Conservation (phyloP, 1,140 invertebrate species). For the Cheumatopsyche charites region DNA sequence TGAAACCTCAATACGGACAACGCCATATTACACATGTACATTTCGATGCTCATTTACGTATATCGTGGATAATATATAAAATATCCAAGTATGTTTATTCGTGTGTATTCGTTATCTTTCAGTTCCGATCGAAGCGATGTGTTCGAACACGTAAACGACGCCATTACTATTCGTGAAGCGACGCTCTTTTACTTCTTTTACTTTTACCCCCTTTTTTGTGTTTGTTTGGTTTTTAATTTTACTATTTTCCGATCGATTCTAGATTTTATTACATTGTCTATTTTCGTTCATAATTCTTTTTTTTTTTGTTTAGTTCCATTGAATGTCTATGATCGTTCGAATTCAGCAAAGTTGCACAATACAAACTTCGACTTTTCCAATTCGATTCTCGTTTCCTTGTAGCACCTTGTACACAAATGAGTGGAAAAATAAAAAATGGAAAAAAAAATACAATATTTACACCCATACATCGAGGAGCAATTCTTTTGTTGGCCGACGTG, state of each 20-base stretch:
- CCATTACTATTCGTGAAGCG: conserved; percentile 27
- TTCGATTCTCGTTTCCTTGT: too few species aligned
- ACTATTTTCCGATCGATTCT: too few species aligned
- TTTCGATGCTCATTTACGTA: neutral
- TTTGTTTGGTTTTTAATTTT: neutral
- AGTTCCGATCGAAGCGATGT: conserved; percentile 4
- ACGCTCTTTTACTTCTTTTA: neutral
- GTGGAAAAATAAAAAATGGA: too few species aligned
- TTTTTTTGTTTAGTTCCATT: too few species aligned
- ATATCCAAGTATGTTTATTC: neutral
- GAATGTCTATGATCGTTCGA: too few species aligned
- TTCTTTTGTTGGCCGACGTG: neutral
- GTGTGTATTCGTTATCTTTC: neutral
- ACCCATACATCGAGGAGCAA: neutral
- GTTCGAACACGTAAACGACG: conserved; percentile 37
- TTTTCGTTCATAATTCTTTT: too few species aligned
- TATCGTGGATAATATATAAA: neutral
- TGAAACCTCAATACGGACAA: too few species aligned
- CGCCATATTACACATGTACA: neutral
- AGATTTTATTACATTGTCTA: too few species aligned
- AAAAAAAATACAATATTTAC: too few species aligned
- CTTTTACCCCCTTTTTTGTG: neutral
- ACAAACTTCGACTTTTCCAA: too few species aligned
- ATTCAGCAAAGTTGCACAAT: too few species aligned
- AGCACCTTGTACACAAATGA: too few species aligned